Base-by-base conservation (phyloP, 1,140 invertebrate species). In the Globodera ellingtonae region DNA sequence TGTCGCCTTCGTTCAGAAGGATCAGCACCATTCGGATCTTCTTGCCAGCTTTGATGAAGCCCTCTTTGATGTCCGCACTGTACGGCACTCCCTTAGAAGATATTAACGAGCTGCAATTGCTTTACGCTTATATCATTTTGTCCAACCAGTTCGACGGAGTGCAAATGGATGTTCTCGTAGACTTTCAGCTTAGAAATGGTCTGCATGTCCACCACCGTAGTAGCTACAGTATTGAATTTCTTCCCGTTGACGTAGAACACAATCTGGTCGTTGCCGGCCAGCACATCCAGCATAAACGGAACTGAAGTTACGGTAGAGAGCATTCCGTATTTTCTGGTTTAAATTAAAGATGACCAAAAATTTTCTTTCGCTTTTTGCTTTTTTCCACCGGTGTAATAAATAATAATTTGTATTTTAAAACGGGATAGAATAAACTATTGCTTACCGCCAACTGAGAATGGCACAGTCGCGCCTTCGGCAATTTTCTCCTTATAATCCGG, bases 401-500 rank as follows among this genome's bases (percentile, higher is more conserved):
- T 65, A 21, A 65, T n/a, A 65, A 24, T 24, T 24, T 24, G 1
- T 24, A 24, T 24, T 24, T 24, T 24, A 24, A n/a, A n/a, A n/a
- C n/a, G 59, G 59, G 2, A 65, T 1, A 35, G 35, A 35, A 35
- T 35, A 35, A 35, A 35, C 35, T 35, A 3, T 35, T 35, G 35
- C 0, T 35, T 35, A 35, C 59, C 13, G 13, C 59, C 59, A 21
- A 65, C 59, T 21, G 59, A 65, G 59, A 65, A 65, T 13, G 59
- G 59, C 59, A 65, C 59, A 13, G 13, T 65, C 1, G 13, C 59
- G 13, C 59, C 59, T 21, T 65, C 59, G 59, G 59, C 59, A 15
- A 65, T 65, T 21, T 65, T 65, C 59, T 65, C 59, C 59, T 65
- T 65, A 21, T 65, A 65, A 21, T 65, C 59, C 59, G 59, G 59